Conservation (phyloP, 2,113 vertebrate species). For the Cochlearius cochlearius region DNA sequence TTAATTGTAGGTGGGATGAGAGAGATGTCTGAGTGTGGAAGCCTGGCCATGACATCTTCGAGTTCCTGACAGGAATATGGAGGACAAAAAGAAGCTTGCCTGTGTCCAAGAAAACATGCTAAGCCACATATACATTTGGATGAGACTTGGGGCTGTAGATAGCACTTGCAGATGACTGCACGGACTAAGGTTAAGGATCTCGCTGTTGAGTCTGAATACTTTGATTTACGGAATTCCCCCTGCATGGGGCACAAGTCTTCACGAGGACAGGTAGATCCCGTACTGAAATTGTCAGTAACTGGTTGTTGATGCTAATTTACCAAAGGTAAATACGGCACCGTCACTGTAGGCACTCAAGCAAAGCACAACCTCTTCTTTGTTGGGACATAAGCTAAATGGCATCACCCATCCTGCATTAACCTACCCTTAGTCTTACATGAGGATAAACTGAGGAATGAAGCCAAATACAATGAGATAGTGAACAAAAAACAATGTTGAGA, state of each 20-base stretch:
- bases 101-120: not conserved
- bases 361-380: not conserved
- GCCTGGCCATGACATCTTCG: not conserved
- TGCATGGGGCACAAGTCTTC: not conserved
- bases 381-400: not conserved
- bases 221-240: not conserved
- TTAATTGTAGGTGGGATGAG: not conserved
- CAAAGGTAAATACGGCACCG: not conserved
- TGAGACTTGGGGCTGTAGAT: not conserved
- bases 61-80: not conserved
- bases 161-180: not conserved
- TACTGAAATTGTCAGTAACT: not conserved
- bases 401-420: not conserved
- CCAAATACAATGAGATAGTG: not conserved
- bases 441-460: not conserved
- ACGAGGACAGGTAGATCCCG: not conserved
- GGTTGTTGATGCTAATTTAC: not conserved
- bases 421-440: not conserved
- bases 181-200: not conserved
- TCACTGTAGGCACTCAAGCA: not conserved
- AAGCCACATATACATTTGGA: not conserved
- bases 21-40: not conserved
- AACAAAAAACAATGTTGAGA: slow-evolving; percentile 33
- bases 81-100: not conserved
- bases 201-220: not conserved